Evolutionary conservation across 2,888 invertebrate genomes (phyloP), one percentile per base, ranked within the genome.

Genomic region (Tetropium fuscum): DNA sequence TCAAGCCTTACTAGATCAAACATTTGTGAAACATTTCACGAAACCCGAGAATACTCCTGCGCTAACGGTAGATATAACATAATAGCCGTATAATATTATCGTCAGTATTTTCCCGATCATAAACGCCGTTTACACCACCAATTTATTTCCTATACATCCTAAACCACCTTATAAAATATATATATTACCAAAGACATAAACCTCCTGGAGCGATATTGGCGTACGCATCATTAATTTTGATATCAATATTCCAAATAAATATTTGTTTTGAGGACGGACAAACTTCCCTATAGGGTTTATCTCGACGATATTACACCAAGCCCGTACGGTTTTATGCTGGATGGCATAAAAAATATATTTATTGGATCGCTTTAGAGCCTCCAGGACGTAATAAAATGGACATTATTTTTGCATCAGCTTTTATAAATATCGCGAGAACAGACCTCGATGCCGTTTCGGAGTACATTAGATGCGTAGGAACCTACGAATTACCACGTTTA

Each of bases 401-500:
- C 49, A 54, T 58, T 44, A 61, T 61, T 57, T 54, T 62, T 41
- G 41, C 54, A 62, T 62, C 62, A 53, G 32, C 30, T 55, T 54
- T 61, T 36, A 48, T 20, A 20, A 48, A 36, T 18, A 36, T 34
- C 27, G 32, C 16, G 10, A n/a, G n/a, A 36, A 45, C n/a, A 30
- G 30, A 18, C 32, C 19, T 16, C 11, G n/a, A 45, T 45, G 18
- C 18, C 30, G 15, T 19, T 2, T 40, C 11, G 11, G 40, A 19
- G 40, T 40, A 19, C 19, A 19, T 40, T 19, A 11, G 40, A 19
- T 5, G 8, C 15, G 15, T 34, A 34, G 15, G 13, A 34, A 15
- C 11, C 34, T 34, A 34, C 15, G 34, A 13, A 15, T 8, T 34
- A 15, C 34, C 34, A 13, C 34, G 15, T n/a, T n/a, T n/a, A n/a